Percentiles rank a stretch among this genome's conserved stretches.
These are phyloP conservation scores for Eupithecia tripunctaria DNA, from an alignment of 2,888 invertebrate genomes.

Conservation along the genomic window DNA sequence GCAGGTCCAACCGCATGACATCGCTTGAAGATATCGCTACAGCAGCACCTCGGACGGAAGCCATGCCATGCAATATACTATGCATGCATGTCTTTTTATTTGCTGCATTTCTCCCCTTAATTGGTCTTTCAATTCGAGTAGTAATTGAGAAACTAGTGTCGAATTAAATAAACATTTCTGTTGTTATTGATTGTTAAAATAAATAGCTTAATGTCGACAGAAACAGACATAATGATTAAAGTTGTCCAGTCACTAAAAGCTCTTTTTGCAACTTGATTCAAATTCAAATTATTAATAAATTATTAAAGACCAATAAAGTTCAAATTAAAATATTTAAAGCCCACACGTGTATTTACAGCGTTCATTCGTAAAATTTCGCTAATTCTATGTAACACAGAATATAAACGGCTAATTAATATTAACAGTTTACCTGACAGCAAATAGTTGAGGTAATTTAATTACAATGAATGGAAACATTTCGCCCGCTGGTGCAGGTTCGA, in stretches of 20 bases:
- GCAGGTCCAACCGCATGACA: not conserved
- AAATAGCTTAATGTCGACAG: not conserved
- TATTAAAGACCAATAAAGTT: too few relatives aligned
- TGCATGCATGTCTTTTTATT: not conserved
- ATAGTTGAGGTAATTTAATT: not conserved
- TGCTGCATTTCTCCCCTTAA: not conserved
- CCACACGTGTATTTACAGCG: not conserved
- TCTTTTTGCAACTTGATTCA: not conserved
- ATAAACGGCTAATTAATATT: not conserved
- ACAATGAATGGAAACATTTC: not conserved
- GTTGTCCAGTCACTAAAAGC: not conserved
- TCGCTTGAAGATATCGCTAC: not conserved
- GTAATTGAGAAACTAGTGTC: not conserved
- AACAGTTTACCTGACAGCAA: not conserved
- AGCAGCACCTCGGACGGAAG: too few relatives aligned
- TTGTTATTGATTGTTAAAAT: not conserved
- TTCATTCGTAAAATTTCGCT: not conserved
- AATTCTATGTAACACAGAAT: not conserved
- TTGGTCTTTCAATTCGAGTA: not conserved
- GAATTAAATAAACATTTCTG: not conserved
- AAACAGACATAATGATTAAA: not conserved
- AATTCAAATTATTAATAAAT: too few relatives aligned
- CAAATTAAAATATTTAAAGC: not conserved
- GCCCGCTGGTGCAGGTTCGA: too few relatives aligned
- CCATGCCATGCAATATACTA: not conserved